A percentile compares a stretch with the other conserved stretches of the same genome.
Conservation (phyloP, 2,113 vertebrate genomes). For the Nipponia nippon region DNA sequence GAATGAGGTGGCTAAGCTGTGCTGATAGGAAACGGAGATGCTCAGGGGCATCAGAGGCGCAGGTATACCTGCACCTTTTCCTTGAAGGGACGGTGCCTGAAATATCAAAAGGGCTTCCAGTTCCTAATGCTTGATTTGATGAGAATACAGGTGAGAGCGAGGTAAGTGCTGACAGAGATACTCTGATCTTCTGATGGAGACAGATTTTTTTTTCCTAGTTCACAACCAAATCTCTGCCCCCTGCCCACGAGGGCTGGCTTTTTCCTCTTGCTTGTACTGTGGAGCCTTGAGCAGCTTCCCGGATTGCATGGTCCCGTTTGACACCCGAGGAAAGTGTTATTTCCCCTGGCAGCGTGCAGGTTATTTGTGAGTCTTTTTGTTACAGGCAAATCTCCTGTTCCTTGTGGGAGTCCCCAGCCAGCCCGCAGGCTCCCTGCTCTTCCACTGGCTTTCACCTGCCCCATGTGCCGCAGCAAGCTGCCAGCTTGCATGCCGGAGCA, state of each 20-base stretch:
- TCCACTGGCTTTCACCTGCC: not conserved
- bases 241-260: not conserved
- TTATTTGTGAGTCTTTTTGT: not conserved
- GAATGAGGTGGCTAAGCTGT: not conserved
- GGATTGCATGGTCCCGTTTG: not conserved
- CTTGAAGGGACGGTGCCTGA: not conserved
- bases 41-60: not conserved
- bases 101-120: not conserved
- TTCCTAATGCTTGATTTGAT: not conserved
- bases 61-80: not conserved
- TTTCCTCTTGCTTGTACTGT: not conserved
- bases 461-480: not conserved
- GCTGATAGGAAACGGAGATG: not conserved
- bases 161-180: not conserved
- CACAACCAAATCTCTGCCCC: not conserved
- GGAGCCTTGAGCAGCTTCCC: not conserved
- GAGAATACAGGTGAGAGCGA: not conserved
- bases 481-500: not conserved
- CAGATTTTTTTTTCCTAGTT: not conserved
- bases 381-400: not conserved
- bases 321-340: not conserved
- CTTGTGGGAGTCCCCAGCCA: not conserved
- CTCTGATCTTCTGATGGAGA: not conserved
- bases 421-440: not conserved
- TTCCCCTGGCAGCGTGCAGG: not conserved